phyloP scores from a whole-genome alignment of 1,140 invertebrate species.

The Bombyx mori region DNA sequence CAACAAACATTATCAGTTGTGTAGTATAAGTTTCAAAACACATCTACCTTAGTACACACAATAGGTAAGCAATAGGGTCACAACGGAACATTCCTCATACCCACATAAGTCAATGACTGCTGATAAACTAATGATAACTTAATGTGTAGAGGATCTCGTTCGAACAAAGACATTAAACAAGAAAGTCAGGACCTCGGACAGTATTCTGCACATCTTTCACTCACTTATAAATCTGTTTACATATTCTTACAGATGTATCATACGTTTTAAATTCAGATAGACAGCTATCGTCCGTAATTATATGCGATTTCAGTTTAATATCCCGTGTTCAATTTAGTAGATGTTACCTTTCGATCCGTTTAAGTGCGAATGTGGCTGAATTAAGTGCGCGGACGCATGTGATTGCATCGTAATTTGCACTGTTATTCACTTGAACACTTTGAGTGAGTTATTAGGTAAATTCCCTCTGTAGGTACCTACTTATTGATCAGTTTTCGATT shows the following conservation, averaged over 20 bases:
- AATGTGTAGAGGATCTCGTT: constrained; percentile 33
- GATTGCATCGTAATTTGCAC: constrained; percentile 39
- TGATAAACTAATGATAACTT: constrained; percentile 25
- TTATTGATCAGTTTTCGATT: too few species aligned
- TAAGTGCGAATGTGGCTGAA: constrained; percentile 41
- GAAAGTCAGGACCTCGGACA: constrained; percentile 56
- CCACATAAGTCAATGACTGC: constrained; percentile 4
- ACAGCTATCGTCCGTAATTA: too few species aligned
- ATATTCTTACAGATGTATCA: constrained; percentile 1
- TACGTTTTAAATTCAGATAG: too few species aligned
- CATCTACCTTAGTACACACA: too few species aligned
- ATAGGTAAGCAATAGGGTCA: too few species aligned
- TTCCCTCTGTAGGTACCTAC: too few species aligned
- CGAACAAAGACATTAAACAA: constrained; percentile 65
- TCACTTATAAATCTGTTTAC: constrained; percentile 48
- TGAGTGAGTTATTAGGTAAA: too few species aligned
- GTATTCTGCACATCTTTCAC: constrained; percentile 56
- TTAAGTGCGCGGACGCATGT: constrained; percentile 46
- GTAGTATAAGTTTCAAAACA: too few species aligned
- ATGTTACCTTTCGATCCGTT: too few species aligned
- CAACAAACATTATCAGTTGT: too few species aligned
- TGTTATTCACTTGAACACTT: constrained; percentile 21
- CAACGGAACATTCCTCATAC: not conserved
- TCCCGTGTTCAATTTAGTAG: too few species aligned
- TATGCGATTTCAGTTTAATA: too few species aligned